A percentile compares a stretch with the other conserved stretches of the same genome.
Evolutionary conservation across 2,888 invertebrate species (phyloP).

Genomic region (Lamellibrachia columna): DNA sequence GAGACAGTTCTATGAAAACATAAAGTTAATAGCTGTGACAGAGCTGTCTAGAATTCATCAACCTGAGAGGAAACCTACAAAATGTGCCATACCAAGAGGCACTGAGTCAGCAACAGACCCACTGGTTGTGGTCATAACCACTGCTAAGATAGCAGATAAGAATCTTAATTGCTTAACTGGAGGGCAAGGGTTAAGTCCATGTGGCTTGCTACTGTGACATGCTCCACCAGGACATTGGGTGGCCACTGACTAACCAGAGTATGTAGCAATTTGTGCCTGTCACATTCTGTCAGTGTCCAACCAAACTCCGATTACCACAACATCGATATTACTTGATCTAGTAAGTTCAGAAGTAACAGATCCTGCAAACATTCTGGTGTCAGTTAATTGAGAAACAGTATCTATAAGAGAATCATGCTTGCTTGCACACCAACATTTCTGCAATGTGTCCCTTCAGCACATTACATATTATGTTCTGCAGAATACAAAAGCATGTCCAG

Average conservation of each 20-base stretch:
- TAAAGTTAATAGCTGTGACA: not conserved
- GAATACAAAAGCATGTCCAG: not conserved
- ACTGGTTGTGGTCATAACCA: not conserved
- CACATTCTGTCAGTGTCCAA: not conserved
- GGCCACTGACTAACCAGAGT: not conserved
- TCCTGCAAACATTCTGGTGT: not conserved
- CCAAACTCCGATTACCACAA: not conserved
- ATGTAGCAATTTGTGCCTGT: not conserved
- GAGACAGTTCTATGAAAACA: not conserved
- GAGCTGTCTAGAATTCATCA: not conserved
- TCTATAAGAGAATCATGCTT: not conserved
- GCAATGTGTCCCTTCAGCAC: not conserved
- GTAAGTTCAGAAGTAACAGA: not conserved
- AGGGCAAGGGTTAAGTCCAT: not conserved
- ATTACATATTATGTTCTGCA: not conserved
- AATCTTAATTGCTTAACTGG: not conserved
- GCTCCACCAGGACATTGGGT: slow-evolving; percentile 3
- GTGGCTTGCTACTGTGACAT: not conserved
- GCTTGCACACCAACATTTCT: not conserved
- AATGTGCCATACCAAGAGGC: not conserved
- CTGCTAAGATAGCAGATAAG: not conserved
- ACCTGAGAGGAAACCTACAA: not conserved
- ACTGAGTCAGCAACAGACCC: not conserved
- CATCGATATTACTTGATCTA: not conserved
- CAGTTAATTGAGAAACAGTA: not conserved